Evolutionary conservation across 2,888 invertebrate genomes (phyloP).

Genomic region (Amblyteles armatorius): DNA sequence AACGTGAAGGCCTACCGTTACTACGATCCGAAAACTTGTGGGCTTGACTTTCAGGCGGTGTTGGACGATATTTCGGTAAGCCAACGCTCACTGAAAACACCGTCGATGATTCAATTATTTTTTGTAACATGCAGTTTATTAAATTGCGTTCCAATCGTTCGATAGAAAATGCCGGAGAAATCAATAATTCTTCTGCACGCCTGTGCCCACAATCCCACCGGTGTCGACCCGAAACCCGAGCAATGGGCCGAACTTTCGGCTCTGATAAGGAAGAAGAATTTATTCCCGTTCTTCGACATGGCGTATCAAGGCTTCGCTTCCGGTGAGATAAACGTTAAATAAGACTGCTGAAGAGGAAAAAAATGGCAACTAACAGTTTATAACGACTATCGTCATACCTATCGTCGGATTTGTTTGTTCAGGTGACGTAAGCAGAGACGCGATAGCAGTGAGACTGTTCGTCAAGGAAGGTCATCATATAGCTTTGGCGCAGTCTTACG

Average conservation of each 20-base stretch:
- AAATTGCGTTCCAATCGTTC: conserved; percentile 72
- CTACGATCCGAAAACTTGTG: conserved; percentile 96
- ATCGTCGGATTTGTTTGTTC: conserved; percentile 76
- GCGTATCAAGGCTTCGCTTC: conserved; percentile 99
- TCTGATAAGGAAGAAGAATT: conserved; percentile 91
- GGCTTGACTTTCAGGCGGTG: conserved; percentile 96
- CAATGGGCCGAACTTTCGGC: conserved; percentile 96
- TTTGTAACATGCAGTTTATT: not conserved
- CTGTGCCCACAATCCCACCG: conserved; percentile 99
- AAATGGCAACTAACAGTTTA: not conserved
- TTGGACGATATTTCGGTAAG: conserved; percentile 94
- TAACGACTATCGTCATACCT: not conserved
- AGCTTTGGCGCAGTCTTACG: conserved; percentile 96
- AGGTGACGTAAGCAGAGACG: conserved; percentile 94
- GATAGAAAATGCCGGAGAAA: conserved; percentile 95
- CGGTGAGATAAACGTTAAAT: conserved; percentile 82
- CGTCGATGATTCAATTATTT: not conserved
- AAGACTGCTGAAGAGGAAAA: conserved; percentile 4
- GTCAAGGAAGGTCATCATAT: conserved; percentile 95
- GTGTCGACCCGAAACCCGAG: conserved; percentile 94
- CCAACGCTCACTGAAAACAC: not conserved
- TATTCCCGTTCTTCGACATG: conserved; percentile 98
- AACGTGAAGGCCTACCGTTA: conserved; percentile 96
- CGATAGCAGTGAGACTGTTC: conserved; percentile 95
- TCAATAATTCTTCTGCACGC: conserved; percentile 97